phyloP scores from a whole-genome alignment of 2,797 vertebrate species.

The Lepus townsendii region DNA sequence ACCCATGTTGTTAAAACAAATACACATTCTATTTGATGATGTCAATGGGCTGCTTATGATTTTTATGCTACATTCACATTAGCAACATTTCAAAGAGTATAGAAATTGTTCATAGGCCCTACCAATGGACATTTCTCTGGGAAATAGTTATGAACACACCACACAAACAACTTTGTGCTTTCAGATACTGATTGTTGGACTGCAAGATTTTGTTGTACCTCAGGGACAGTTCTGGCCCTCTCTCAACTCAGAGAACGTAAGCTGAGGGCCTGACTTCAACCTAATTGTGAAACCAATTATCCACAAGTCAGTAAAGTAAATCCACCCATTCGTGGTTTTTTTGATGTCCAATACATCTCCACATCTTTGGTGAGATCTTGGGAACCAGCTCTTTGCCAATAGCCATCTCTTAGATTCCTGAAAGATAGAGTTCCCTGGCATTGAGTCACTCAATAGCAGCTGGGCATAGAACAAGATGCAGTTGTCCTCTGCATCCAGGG shows the following conservation, averaged over 20 bases:
- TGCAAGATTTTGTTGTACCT: background rate
- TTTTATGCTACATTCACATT: constrained; percentile 32
- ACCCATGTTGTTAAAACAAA: constrained; percentile 56
- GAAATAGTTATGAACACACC: background rate
- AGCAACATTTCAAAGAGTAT: background rate
- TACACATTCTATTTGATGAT: constrained; percentile 28
- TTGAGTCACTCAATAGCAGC: background rate
- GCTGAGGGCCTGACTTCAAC: background rate
- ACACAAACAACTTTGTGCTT: background rate
- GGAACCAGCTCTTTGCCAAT: constrained; percentile 21
- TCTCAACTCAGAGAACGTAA: background rate
- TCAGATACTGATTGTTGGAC: background rate
- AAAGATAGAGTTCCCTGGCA: background rate
- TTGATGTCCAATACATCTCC: background rate
- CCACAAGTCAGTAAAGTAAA: background rate
- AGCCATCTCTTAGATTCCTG: background rate
- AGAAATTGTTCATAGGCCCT: background rate
- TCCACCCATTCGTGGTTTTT: background rate
- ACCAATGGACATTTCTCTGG: background rate
- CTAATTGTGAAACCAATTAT: background rate
- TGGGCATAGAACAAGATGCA: background rate
- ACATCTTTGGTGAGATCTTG: background rate
- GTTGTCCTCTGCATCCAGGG: background rate
- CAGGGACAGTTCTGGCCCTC: background rate
- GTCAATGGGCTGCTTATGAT: background rate